Evolutionary conservation across 2,888 invertebrate genomes (phyloP).

Genomic region (Leuctra nigra): DNA sequence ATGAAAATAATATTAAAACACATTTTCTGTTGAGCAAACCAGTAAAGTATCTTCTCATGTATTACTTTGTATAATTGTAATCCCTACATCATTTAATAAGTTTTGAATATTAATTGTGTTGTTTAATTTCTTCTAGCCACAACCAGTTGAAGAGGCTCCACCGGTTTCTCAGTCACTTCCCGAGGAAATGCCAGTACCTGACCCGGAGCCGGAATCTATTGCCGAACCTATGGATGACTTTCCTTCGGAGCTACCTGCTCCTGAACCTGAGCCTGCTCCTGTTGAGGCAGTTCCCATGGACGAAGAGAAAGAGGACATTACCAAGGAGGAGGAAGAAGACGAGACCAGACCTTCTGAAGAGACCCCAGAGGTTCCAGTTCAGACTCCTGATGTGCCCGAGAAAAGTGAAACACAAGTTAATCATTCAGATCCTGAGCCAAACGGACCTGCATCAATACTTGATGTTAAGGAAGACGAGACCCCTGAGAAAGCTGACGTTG

Average conservation of each 20-base stretch:
- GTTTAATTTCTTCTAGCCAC: conserved; percentile 30
- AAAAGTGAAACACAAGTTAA: conserved; percentile 52
- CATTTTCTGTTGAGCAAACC: too few species aligned
- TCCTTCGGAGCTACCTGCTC: background rate
- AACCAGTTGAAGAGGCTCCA: conserved; percentile 37
- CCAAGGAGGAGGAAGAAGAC: background rate
- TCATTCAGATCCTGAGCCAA: conserved; percentile 35
- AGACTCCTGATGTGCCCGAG: background rate
- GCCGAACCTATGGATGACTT: background rate
- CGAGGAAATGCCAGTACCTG: background rate
- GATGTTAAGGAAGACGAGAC: too few species aligned
- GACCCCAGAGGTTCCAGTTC: conserved; percentile 45
- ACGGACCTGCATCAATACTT: conserved; percentile 42
- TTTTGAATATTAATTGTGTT: too few species aligned
- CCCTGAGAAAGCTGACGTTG: conserved; percentile 30
- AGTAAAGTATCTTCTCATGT: too few species aligned
- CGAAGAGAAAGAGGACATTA: too few species aligned
- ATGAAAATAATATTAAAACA: too few species aligned
- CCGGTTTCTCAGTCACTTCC: conserved; percentile 36
- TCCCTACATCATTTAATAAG: too few species aligned
- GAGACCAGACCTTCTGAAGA: conserved; percentile 39
- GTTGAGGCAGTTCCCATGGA: too few species aligned
- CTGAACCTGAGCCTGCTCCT: background rate
- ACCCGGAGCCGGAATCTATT: background rate
- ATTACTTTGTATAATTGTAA: too few species aligned